phyloP scores from a whole-genome alignment of 2,888 invertebrate genomes.

The Lamellibrachia columna region DNA sequence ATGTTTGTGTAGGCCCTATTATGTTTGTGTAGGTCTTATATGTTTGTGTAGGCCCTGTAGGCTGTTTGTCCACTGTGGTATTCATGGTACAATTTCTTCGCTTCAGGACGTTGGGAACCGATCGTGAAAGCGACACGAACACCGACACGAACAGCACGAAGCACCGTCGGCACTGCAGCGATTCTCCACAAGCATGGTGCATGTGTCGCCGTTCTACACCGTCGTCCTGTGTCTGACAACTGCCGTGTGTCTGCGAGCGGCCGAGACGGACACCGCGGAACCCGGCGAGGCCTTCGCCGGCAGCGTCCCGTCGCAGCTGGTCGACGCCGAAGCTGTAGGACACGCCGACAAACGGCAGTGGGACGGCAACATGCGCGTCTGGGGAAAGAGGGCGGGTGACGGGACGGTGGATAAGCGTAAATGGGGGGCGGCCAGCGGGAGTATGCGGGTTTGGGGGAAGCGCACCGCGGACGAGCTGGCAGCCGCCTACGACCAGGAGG shows the following conservation, averaged over 20 bases:
- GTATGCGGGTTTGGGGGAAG: constrained; percentile 32
- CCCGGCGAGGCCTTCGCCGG: background rate
- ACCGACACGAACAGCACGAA: background rate
- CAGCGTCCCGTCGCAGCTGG: background rate
- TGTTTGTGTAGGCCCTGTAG: background rate
- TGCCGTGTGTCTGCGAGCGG: background rate
- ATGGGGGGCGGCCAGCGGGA: constrained; percentile 26
- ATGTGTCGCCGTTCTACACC: background rate
- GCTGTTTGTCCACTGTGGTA: background rate
- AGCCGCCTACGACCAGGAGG: background rate
- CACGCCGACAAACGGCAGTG: constrained; percentile 22
- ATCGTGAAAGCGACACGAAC: background rate
- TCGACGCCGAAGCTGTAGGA: background rate
- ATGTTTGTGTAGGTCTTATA: background rate
- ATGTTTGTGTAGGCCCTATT: too few species aligned
- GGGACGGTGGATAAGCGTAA: constrained; percentile 24
- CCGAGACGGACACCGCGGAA: background rate
- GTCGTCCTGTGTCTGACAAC: background rate
- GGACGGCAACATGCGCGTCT: constrained; percentile 29
- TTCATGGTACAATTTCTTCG: background rate
- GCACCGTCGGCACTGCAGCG: background rate
- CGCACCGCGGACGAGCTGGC: constrained; percentile 14
- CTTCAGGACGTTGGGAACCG: background rate
- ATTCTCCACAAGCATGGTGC: background rate
- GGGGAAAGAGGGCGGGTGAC: constrained; percentile 35